Evolutionary conservation across 1,140 invertebrate genomes (phyloP).

Genomic region (Drosophila fuyamai): DNA sequence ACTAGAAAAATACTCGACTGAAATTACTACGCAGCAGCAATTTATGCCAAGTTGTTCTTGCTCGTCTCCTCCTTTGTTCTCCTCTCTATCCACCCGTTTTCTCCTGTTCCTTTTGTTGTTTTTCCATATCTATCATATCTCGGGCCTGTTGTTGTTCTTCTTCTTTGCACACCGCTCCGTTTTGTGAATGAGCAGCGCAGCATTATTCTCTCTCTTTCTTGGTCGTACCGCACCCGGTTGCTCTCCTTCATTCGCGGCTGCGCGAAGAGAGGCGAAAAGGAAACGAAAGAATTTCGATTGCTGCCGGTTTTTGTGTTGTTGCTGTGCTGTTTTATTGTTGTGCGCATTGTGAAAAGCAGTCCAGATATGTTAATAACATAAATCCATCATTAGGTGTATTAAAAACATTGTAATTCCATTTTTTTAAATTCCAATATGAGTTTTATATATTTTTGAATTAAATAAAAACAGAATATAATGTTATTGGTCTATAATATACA

Average conservation of each 20-base stretch:
- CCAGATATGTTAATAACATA: constrained; percentile 27
- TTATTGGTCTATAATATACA: too few relatives aligned
- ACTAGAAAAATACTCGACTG: constrained; percentile 68
- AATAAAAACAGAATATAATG: too few relatives aligned
- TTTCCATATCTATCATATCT: constrained; percentile 81
- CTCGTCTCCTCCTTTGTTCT: constrained; percentile 8
- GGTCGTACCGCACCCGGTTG: constrained; percentile 17
- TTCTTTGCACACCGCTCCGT: constrained; percentile 34
- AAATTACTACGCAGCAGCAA: constrained; percentile 83
- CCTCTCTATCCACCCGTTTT: constrained; percentile 29
- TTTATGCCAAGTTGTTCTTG: constrained; percentile 73
- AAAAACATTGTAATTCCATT: too few relatives aligned
- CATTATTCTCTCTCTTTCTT: constrained; percentile 35
- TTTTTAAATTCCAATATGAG: neutral
- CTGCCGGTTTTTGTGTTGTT: constrained; percentile 32
- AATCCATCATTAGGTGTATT: constrained; percentile 5
- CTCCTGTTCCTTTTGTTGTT: constrained; percentile 56
- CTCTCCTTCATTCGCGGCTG: constrained; percentile 16
- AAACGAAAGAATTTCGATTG: constrained; percentile 35
- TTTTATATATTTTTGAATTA: too few relatives aligned
- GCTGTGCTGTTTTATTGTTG: constrained; percentile 27
- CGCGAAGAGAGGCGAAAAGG: constrained; percentile 26
- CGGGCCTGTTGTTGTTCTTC: constrained; percentile 56
- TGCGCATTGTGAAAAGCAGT: constrained; percentile 16
- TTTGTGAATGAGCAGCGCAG: constrained; percentile 71